phyloP scores from a whole-genome alignment of 2,888 invertebrate genomes.

The Bombyx huttoni region DNA sequence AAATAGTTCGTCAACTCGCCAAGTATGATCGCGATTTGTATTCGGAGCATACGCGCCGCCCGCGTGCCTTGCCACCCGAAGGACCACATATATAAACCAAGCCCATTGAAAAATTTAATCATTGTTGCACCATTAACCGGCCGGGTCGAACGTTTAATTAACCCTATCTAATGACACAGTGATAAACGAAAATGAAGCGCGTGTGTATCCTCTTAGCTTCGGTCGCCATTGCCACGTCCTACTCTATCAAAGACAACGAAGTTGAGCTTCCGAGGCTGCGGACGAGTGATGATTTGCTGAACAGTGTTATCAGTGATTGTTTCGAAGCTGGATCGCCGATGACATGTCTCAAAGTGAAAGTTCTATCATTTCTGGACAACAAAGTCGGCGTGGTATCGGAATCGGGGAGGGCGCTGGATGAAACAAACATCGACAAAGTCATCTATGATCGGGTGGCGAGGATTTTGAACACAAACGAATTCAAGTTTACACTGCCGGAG shows the following conservation, averaged over 20 bases:
- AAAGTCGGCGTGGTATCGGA: slow-evolving; percentile 75
- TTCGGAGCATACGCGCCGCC: slow-evolving; percentile 37
- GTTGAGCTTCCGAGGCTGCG: slow-evolving; percentile 69
- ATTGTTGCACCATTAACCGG: slow-evolving; percentile 68
- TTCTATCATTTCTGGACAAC: slow-evolving; percentile 82
- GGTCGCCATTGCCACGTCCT: slow-evolving; percentile 56
- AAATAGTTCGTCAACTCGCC: slow-evolving; percentile 40
- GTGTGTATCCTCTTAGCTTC: slow-evolving; percentile 67
- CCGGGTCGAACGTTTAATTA: slow-evolving; percentile 59
- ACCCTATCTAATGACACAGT: slow-evolving; percentile 59
- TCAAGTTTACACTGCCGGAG: slow-evolving; percentile 80
- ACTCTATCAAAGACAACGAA: slow-evolving; percentile 71
- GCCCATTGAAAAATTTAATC: slow-evolving; percentile 75
- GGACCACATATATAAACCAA: slow-evolving; percentile 77
- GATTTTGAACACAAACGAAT: slow-evolving; percentile 81
- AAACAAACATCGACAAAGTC: slow-evolving; percentile 79
- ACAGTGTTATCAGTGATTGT: slow-evolving; percentile 81
- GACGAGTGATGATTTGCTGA: slow-evolving; percentile 79
- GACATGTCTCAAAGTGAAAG: slow-evolving; percentile 82
- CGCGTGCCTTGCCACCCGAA: slow-evolving; percentile 70
- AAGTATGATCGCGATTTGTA: slow-evolving; percentile 51
- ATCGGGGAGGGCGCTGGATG: slow-evolving; percentile 73
- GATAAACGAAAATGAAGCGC: slow-evolving; percentile 60
- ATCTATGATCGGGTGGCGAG: slow-evolving; percentile 81
- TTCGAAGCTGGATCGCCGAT: slow-evolving; percentile 77